phyloP scores from a whole-genome alignment of 2,797 vertebrate species.

The Epinephelus coioides region DNA sequence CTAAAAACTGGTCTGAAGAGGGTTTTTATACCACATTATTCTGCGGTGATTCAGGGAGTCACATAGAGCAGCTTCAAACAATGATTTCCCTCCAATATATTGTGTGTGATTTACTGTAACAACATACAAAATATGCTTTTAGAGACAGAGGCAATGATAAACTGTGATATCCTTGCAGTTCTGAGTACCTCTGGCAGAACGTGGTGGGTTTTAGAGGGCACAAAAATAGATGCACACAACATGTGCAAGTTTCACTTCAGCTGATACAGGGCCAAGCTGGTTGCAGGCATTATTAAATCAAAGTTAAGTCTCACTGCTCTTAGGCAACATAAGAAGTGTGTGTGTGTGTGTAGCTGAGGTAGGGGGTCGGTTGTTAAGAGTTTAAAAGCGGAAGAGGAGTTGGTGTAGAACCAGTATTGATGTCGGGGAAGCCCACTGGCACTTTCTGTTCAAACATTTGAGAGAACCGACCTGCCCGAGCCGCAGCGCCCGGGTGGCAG shows the following conservation, averaged over 20 bases:
- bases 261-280: slow-evolving; percentile 78
- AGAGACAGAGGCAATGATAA: slow-evolving; percentile 14
- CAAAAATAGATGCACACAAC: slow-evolving; percentile 31
- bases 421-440: slow-evolving; percentile 85
- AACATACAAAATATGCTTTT: slow-evolving; percentile 17
- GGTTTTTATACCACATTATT: background rate
- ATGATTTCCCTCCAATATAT: background rate
- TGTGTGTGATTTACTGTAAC: slow-evolving; percentile 7
- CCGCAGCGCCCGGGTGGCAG: slow-evolving; percentile 69
- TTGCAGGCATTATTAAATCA: slow-evolving; percentile 85
- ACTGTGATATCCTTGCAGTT: slow-evolving; percentile 16
- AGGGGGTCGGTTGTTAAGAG: slow-evolving; percentile 78
- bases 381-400: slow-evolving; percentile 85
- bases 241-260: slow-evolving; percentile 68
- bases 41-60: background rate
- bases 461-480: slow-evolving; percentile 76
- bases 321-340: slow-evolving; percentile 67
- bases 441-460: slow-evolving; percentile 84
- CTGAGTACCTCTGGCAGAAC: slow-evolving; percentile 27
- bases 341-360: slow-evolving; percentile 49
- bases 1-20: slow-evolving; percentile 15
- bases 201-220: slow-evolving; percentile 35
- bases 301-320: slow-evolving; percentile 81
- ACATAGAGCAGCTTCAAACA: background rate
- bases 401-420: slow-evolving; percentile 81